phyloP scores from a whole-genome alignment of 37 sponge, comb jelly and placozoan species.

The Oopsacas minuta region DNA sequence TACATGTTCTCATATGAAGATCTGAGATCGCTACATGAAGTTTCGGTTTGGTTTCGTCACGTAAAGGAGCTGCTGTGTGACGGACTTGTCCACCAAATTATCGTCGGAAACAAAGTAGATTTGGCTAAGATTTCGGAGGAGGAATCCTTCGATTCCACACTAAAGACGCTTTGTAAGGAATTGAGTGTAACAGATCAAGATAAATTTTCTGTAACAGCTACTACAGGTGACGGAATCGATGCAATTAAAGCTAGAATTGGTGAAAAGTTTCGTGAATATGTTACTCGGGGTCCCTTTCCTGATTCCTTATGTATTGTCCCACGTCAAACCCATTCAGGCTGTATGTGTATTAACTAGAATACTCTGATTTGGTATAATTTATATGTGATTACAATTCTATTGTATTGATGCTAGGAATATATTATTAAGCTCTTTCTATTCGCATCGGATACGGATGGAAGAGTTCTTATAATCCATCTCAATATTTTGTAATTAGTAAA shows the following conservation, averaged over 20 bases:
- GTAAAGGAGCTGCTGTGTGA: background rate
- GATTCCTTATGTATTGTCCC: background rate
- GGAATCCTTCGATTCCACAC: background rate
- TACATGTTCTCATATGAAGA: background rate
- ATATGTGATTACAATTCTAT: too few species aligned
- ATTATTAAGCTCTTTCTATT: too few species aligned
- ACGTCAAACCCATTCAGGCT: background rate
- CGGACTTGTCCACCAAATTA: background rate
- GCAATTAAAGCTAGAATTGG: background rate
- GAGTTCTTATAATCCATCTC: too few species aligned
- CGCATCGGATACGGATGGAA: too few species aligned
- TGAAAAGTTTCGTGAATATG: background rate
- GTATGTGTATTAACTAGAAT: slow-evolving; percentile 1
- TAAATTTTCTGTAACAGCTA: background rate
- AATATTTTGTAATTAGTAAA: too few species aligned
- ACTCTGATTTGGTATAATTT: too few species aligned
- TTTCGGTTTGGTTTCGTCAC: background rate
- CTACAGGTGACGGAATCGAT: background rate
- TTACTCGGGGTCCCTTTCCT: background rate
- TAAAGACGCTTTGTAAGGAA: background rate
- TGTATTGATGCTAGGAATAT: too few species aligned
- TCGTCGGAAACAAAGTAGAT: background rate
- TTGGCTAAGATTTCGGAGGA: background rate
- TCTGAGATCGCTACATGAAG: background rate
- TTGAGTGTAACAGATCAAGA: background rate